Conservation (phyloP, 2,888 invertebrate species). For the Sphaeridia pumilis region DNA sequence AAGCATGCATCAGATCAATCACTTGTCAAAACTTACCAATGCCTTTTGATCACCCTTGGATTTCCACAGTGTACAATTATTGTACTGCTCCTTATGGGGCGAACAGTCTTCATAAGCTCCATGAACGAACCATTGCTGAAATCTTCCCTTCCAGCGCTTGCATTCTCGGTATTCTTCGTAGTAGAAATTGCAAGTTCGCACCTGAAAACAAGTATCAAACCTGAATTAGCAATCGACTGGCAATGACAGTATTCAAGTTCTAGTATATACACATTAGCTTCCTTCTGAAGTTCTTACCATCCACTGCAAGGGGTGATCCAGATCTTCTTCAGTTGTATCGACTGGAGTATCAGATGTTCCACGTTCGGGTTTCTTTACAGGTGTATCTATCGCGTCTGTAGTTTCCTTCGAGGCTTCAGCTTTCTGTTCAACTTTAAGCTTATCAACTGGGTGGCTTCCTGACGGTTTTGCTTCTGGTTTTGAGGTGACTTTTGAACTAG, state of each 20-base stretch:
- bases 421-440: too few relatives aligned
- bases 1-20: background rate
- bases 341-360: too few relatives aligned
- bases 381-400: too few relatives aligned
- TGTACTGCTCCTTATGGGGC: conserved; percentile 65
- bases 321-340: too few relatives aligned
- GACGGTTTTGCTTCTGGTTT: too few relatives aligned
- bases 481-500: too few relatives aligned
- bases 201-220: conserved; percentile 43
- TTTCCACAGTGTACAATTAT: conserved; percentile 60
- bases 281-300: background rate
- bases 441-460: too few relatives aligned
- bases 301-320: background rate
- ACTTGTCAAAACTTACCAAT: conserved; percentile 46
- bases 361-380: too few relatives aligned
- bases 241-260: background rate
- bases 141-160: conserved; percentile 57
- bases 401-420: too few relatives aligned
- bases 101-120: conserved; percentile 62
- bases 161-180: conserved; percentile 72
- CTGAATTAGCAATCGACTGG: too few relatives aligned
- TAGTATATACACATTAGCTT: background rate
- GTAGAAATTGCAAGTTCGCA: conserved; percentile 66
- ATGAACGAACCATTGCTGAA: conserved; percentile 74
- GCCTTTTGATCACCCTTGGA: conserved; percentile 51